Percentiles rank a stretch among this genome's conserved stretches.
These are phyloP conservation scores for Dolomedes plantarius DNA, from an alignment of 2,888 invertebrate species.

Conservation along the genomic window DNA sequence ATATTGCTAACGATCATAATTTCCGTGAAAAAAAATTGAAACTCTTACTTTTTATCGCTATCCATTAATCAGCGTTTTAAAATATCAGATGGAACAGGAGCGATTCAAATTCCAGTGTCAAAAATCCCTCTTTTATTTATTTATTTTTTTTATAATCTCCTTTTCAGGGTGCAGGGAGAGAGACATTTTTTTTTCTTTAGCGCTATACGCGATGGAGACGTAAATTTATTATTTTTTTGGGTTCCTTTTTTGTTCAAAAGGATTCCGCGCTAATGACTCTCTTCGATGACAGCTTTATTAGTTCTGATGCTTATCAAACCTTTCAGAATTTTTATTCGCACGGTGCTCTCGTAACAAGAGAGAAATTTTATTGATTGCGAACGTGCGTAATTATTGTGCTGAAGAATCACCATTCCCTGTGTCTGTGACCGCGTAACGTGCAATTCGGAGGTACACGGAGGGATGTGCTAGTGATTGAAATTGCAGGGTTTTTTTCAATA, in stretches of 20 bases:
- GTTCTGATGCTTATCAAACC: conserved; percentile 1
- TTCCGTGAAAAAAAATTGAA: neutral
- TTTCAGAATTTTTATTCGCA: neutral
- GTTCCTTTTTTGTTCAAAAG: neutral
- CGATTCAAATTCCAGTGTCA: conserved; percentile 12
- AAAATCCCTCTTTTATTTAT: neutral
- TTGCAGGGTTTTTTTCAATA: neutral
- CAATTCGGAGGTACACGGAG: neutral
- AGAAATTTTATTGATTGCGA: neutral
- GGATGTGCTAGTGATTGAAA: neutral
- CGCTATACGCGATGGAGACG: neutral
- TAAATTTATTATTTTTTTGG: neutral
- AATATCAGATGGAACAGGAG: conserved; percentile 1
- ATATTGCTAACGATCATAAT: neutral
- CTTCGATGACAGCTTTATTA: conserved; percentile 3
- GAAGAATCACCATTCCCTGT: neutral
- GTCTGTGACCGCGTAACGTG: neutral
- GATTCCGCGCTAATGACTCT: neutral
- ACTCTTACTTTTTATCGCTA: neutral
- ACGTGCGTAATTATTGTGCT: neutral
- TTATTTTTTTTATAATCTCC: neutral
- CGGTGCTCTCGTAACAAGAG: neutral
- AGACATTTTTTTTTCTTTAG: neutral
- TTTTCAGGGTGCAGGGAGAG: neutral
- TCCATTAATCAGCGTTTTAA: conserved; percentile 14